Evolutionary conservation across 1,140 invertebrate genomes (phyloP).

Genomic region (Hycleus cichorii): DNA sequence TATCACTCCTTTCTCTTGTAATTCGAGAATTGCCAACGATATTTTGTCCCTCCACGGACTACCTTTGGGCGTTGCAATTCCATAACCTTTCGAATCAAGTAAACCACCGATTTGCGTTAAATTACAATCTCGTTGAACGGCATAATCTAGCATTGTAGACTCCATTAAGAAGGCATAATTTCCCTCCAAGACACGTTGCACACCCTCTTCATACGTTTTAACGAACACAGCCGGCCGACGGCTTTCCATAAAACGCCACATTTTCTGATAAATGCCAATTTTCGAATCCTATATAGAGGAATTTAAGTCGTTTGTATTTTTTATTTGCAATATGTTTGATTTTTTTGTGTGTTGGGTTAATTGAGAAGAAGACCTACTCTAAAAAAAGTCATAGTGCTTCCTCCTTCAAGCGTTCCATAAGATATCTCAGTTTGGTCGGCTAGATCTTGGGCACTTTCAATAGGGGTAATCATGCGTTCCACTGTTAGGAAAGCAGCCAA

Average conservation of each 20-base stretch:
- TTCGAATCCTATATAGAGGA: constrained; percentile 62
- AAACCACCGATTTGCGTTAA: constrained; percentile 88
- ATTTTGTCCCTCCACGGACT: constrained; percentile 94
- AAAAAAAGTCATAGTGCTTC: constrained; percentile 77
- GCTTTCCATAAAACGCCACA: constrained; percentile 81
- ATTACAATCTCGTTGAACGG: constrained; percentile 83
- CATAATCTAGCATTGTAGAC: constrained; percentile 87
- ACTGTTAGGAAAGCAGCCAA: constrained; percentile 82
- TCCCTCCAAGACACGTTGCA: constrained; percentile 69
- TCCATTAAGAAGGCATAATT: constrained; percentile 93
- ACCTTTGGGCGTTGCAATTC: constrained; percentile 82
- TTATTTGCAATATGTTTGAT: too few relatives aligned
- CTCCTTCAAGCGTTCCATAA: constrained; percentile 72
- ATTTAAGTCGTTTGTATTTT: background rate
- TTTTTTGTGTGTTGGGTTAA: too few relatives aligned
- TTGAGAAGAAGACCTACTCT: constrained; percentile 52
- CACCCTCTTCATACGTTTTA: constrained; percentile 67
- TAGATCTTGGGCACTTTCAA: constrained; percentile 77
- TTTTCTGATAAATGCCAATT: constrained; percentile 78
- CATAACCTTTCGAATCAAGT: constrained; percentile 63
- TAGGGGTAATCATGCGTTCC: constrained; percentile 78
- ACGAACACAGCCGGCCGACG: constrained; percentile 67
- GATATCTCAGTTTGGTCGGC: constrained; percentile 75
- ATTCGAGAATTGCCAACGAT: constrained; percentile 87
- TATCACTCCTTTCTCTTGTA: constrained; percentile 92